Evolutionary conservation across 35 echinoderm and acorn worm species (phyloP), one percentile per base, ranked within the genome.

Genomic region (Ptychodera flava): DNA sequence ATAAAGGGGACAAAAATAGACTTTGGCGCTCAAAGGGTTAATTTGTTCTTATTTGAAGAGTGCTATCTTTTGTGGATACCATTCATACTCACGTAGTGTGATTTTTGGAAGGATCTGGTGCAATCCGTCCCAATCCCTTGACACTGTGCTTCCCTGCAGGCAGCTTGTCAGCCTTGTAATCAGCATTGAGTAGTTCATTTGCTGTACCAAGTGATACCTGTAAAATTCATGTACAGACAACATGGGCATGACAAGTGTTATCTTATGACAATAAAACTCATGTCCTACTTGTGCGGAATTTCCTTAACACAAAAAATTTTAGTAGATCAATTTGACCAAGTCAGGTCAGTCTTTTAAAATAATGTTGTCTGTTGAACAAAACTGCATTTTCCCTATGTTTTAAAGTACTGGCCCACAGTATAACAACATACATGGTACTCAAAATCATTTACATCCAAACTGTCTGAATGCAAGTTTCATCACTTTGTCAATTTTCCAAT

Each of bases 21-120:
- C n/a, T n/a, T n/a, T n/a, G n/a, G n/a, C n/a, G n/a, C n/a, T n/a
- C n/a, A n/a, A n/a, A n/a, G n/a, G n/a, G n/a, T n/a, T n/a, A n/a
- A n/a, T n/a, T n/a, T n/a, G n/a, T n/a, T n/a, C n/a, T n/a, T n/a
- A n/a, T n/a, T n/a, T n/a, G n/a, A n/a, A n/a, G n/a, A n/a, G n/a
- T n/a, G n/a, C n/a, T n/a, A n/a, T n/a, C n/a, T n/a, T n/a, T n/a
- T n/a, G n/a, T n/a, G n/a, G n/a, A n/a, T n/a, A n/a, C n/a, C n/a
- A n/a, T n/a, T n/a, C n/a, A n/a, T 12, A 98, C 95, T 98, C 82
- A 98, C 95, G 94, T 92, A 2, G 92, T 90, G 36, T 89, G 80
- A 76, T 90, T 78, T 33, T 80, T 85, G 83, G 75, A 88, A 0
- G 85, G 78, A 82, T 98, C 87, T 75, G 95, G 95, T 31, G 92